These are phyloP conservation scores for Tipula vernalis DNA, from an alignment of 2,888 invertebrate species.

Conservation along the genomic window DNA sequence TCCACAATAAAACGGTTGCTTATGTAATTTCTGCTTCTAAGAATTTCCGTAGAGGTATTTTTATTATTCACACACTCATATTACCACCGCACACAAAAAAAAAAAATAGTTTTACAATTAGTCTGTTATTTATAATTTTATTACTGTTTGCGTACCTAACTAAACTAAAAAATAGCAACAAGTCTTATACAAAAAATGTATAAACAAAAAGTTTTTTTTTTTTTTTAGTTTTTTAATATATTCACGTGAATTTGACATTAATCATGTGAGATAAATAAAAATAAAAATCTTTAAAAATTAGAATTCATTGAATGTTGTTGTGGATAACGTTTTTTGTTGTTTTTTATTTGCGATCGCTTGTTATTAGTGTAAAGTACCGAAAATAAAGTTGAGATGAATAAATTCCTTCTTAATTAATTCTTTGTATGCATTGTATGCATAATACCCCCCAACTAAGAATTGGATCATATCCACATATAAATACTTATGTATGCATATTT, in stretches of 20 bases:
- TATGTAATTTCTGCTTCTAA: not conserved
- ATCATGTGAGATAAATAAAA: not conserved
- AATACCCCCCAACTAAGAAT: not conserved
- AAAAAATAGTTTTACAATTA: not conserved
- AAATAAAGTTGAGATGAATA: not conserved
- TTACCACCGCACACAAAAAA: not conserved
- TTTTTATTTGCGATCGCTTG: not conserved
- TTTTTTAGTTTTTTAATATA: not conserved
- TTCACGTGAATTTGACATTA: slow-evolving; percentile 4
- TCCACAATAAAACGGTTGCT: not conserved
- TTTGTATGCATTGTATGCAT: not conserved
- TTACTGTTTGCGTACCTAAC: not conserved
- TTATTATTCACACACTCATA: not conserved
- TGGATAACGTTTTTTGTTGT: not conserved
- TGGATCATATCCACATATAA: not conserved
- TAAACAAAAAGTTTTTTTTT: not conserved
- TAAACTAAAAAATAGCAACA: not conserved
- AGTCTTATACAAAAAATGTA: not conserved
- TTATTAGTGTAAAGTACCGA: not conserved
- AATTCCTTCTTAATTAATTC: not conserved
- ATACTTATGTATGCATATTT: not conserved
- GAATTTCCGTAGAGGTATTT: not conserved
- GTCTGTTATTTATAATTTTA: not conserved
- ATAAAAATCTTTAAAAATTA: not conserved
- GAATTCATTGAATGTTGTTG: not conserved